A percentile compares a stretch with the other conserved stretches of the same genome.
phyloP scores from a whole-genome alignment of 1,140 invertebrate genomes.

The Caenorhabditis inopinata region DNA sequence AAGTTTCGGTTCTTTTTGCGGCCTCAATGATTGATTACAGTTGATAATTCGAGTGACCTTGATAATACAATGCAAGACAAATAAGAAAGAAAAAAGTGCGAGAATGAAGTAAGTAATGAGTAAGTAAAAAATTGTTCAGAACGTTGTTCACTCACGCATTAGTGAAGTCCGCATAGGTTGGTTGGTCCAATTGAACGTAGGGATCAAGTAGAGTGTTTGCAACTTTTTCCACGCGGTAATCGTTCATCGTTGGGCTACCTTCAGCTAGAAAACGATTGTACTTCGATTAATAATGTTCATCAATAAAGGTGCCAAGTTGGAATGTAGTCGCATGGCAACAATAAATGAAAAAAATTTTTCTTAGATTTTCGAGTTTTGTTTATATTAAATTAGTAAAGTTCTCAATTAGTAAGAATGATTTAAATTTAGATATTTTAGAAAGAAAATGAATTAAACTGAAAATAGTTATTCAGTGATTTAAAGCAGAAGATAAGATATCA shows the following conservation, averaged over 20 bases:
- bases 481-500: no score
- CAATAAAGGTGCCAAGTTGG: no score
- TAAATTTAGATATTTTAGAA: no score
- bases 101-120: not conserved
- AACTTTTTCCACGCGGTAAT: not conserved
- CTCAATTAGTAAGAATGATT: no score
- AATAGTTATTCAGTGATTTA: no score
- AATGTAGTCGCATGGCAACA: no score
- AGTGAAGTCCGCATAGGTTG: conserved; percentile 18
- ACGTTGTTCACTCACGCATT: not conserved
- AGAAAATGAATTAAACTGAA: no score
- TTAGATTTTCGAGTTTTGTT: no score
- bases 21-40: conserved; percentile 7
- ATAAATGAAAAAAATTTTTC: no score
- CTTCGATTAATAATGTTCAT: not conserved
- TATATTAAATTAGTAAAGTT: no score
- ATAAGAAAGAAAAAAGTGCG: not conserved
- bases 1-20: conserved; percentile 27
- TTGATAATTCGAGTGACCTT: conserved; percentile 25
- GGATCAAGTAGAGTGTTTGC: not conserved
- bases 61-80: conserved; percentile 21
- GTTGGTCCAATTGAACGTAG: not conserved
- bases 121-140: not conserved
- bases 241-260: conserved; percentile 23
- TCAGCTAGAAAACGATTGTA: not conserved